Evolutionary conservation across 2,113 vertebrate genomes (phyloP), one percentile per base, ranked within the genome.

Genomic region (Coreoperca whiteheadi): DNA sequence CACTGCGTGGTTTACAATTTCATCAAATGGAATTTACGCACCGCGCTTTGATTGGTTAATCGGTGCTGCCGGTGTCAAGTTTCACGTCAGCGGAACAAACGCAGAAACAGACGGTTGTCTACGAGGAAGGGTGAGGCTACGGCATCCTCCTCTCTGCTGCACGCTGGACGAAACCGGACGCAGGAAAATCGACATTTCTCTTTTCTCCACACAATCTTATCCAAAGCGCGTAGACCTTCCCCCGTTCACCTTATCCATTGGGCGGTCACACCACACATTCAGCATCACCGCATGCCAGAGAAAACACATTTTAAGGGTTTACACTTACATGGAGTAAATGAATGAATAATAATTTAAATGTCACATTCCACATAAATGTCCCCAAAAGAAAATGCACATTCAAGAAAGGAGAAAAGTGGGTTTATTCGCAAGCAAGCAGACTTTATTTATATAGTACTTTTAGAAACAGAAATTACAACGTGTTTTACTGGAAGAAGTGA

Each of bases 11-110:
- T 56, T 76, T 34, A 63, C 67, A 8, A 18, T 83, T 56, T 73
- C 8, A 18, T 10, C 20, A 20, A 91, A 77, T 84, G 84, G 25
- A 74, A 88, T 77, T 20, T 54, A 69, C 88, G 84, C 81, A 87
- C 83, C 4, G 30, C 7, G n/a, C 4, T 73, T 4, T 63, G 53
- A 93, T 92, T 92, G 91, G 91, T 34, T 56, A 9, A 0, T 0
- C 15, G 16, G 1, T 59, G 8, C 3, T 1, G 51, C 84, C 61
- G 59, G 64, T 25, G 5, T 91, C n/a, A 30, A 28, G 28, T 89
- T 72, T 77, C 50, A 25, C 1, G 5, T 51, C 50, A 64, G 66
- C 64, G 67, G 64, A 23, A 30, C 41, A 2, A 50, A 46, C 6
- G 4, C 6, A 1, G 37, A 9, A 66, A 74, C 60, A 10, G 72